Conservation (phyloP, 2,797 vertebrate genomes). For the Clarias pachynema region DNA sequence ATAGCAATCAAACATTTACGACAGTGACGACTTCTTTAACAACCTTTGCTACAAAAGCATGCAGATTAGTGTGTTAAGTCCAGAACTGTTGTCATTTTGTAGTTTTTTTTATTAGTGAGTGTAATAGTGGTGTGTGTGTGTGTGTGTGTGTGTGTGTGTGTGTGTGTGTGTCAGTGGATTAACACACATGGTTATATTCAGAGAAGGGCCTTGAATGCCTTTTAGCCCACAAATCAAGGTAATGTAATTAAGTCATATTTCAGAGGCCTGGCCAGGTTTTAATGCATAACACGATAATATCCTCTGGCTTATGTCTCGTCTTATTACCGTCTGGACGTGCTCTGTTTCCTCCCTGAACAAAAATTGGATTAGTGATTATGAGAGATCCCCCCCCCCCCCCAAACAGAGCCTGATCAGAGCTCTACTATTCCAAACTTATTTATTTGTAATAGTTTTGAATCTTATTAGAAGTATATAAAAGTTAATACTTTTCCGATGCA, state of each 20-base stretch:
- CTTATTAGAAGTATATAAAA: no score
- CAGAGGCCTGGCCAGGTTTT: conserved; percentile 11
- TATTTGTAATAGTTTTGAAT: no score
- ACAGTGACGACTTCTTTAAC: neutral
- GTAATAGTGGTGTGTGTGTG: neutral
- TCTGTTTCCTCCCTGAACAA: conserved; percentile 15
- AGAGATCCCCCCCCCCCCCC: neutral
- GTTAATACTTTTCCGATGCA: neutral
- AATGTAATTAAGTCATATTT: conserved; percentile 9
- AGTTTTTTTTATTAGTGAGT: neutral
- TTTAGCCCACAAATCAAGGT: neutral
- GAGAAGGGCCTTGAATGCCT: neutral
- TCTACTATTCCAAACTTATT: no score
- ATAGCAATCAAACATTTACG: neutral
- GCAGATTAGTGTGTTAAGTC: neutral
- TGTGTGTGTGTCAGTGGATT: neutral
- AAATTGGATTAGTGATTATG: neutral
- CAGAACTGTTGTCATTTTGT: neutral
- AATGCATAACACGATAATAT: neutral
- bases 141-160: neutral
- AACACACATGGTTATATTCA: neutral
- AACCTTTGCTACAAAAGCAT: neutral
- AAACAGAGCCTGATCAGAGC: neutral
- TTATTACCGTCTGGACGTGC: conserved; percentile 22
- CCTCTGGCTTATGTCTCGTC: conserved; percentile 29